Base-by-base conservation (phyloP, 2,888 invertebrate genomes). In the Dicranocentrus wangi region DNA sequence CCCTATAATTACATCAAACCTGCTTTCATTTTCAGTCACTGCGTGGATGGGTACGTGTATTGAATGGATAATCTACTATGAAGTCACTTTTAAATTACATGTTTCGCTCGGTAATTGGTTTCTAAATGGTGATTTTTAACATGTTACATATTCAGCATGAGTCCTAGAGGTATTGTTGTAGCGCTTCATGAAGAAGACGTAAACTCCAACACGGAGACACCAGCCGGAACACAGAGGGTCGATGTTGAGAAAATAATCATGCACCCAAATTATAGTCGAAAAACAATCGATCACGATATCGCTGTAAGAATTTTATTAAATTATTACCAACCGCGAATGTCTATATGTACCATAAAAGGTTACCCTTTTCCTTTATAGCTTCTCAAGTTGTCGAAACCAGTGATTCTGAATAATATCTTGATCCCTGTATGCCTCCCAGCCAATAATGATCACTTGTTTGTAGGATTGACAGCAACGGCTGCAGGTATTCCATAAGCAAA, bases 351-450 rank as follows among this genome's bases (percentile, higher is more conserved):
- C n/a, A 53, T n/a, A n/a, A n/a, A n/a, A n/a, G n/a, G n/a, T n/a
- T n/a, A n/a, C n/a, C n/a, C 21, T 42, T 63, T 63, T 17, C 17
- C 23, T n/a, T 51, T 73, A 13, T 19, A 82, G 82, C 65, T 86
- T 0, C 21, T 87, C n/a, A 84, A 82, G 58, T 66, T 87, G n/a
- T 19, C 66, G 2, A 71, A 71, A 15, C 80, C 84, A 2, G 84
- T 84, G 10, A 47, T 63, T 1, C 47, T 87, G 55, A 58, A 77
- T 13, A 70, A 75, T 8, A 75, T 85, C 1, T 53, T 87, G 5
- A 75, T 83, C 32, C 87, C 87, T 8, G 86, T 81, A 25, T 87
- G 87, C 25, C 72, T 87, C 3, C 87, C 87, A 43, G 85, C 86
- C 13, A 80, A 82, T 51, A 84, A 85, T 25, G 81, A 83, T 3